phyloP scores from a whole-genome alignment of 1,140 invertebrate genomes.

The Ceratoteleas bidentatus region DNA sequence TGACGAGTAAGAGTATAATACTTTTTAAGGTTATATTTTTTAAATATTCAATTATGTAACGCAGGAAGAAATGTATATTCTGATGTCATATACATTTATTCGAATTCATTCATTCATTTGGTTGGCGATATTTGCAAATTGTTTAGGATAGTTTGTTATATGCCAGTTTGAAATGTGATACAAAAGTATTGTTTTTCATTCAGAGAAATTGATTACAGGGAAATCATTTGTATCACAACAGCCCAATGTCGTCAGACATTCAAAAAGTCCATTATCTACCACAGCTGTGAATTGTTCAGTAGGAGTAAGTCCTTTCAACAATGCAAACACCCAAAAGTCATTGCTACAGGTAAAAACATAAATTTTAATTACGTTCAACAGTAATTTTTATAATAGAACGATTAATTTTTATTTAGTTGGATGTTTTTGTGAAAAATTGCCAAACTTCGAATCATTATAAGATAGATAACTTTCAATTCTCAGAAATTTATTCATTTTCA shows the following conservation, averaged over 20 bases:
- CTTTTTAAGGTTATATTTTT: constrained; percentile 5
- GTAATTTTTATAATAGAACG: background rate
- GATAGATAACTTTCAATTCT: too few species aligned
- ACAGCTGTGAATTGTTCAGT: constrained; percentile 16
- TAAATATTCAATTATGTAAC: constrained; percentile 46
- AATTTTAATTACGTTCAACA: background rate
- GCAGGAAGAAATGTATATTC: background rate
- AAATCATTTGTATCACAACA: constrained; percentile 15
- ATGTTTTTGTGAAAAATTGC: background rate
- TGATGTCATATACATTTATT: too few species aligned
- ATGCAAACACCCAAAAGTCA: constrained; percentile 25
- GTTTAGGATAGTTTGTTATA: too few species aligned
- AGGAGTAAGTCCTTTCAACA: constrained; percentile 10
- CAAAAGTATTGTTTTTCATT: too few species aligned
- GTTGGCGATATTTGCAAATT: too few species aligned
- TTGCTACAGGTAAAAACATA: constrained; percentile 36
- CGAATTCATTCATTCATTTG: too few species aligned
- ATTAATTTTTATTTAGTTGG: background rate
- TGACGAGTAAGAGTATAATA: constrained; percentile 17
- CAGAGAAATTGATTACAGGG: background rate
- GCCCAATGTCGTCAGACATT: constrained; percentile 15
- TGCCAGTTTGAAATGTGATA: too few species aligned
- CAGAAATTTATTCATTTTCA: too few species aligned
- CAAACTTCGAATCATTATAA: too few species aligned
- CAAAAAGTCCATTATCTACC: constrained; percentile 6